These are phyloP conservation scores for Hartigia nigra DNA, from an alignment of 2,888 invertebrate species.

Conservation along the genomic window DNA sequence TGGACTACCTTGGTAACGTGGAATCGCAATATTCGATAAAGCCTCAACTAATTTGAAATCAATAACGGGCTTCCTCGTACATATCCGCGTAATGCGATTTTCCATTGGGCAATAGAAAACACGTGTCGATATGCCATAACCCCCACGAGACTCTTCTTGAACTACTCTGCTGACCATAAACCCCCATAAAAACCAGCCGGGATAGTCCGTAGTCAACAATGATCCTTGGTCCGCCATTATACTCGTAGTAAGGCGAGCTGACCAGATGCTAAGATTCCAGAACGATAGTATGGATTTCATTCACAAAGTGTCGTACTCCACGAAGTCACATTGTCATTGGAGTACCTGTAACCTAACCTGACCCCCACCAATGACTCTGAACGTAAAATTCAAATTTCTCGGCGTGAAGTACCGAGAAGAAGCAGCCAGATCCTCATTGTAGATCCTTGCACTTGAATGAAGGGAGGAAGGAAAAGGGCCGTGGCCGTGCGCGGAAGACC, in stretches of 20 bases:
- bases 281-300: constrained; percentile 52
- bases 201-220: constrained; percentile 19
- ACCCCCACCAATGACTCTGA: constrained; percentile 16
- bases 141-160: neutral
- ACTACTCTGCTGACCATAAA: neutral
- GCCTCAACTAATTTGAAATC: constrained; percentile 2
- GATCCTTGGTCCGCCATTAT: constrained; percentile 45
- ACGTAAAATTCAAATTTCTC: constrained; percentile 59
- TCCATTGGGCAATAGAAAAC: constrained; percentile 2
- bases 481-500: constrained; percentile 5
- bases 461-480: constrained; percentile 8
- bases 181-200: neutral
- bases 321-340: constrained; percentile 46
- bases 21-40: neutral
- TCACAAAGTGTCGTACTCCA: constrained; percentile 48
- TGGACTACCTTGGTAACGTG: neutral
- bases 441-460: neutral
- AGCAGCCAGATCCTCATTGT: constrained; percentile 30
- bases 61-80: neutral
- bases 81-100: neutral
- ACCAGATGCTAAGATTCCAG: constrained; percentile 47
- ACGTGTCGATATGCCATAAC: neutral
- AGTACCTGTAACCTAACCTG: constrained; percentile 59
- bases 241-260: constrained; percentile 51
- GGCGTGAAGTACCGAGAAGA: constrained; percentile 28